Conservation (phyloP, 2,797 vertebrate species). For the Prunella strophiata region DNA sequence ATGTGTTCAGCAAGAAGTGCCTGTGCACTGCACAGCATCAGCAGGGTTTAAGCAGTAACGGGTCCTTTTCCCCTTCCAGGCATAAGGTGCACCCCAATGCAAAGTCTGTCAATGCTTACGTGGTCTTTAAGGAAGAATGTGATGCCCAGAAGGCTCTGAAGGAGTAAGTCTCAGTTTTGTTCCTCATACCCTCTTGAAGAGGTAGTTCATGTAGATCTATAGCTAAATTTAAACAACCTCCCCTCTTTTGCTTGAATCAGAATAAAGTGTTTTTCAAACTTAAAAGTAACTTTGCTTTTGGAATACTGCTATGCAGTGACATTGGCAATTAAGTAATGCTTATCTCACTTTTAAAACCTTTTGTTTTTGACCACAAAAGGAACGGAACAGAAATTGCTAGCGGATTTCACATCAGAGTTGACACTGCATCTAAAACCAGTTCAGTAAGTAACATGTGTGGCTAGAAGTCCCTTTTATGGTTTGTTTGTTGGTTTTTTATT, state of each 20-base stretch:
- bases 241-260: not conserved
- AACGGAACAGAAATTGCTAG: slow-evolving; percentile 89
- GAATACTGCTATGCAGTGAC: not conserved
- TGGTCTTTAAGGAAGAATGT: slow-evolving; percentile 87
- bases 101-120: slow-evolving; percentile 90
- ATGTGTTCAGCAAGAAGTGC: not conserved
- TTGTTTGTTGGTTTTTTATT: not conserved
- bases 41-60: not conserved
- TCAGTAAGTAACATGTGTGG: slow-evolving; percentile 73
- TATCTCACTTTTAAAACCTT: not conserved
- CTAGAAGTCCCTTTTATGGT: not conserved
- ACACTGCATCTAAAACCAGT: slow-evolving; percentile 77
- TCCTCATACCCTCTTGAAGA: not conserved
- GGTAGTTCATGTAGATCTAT: not conserved
- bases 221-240: not conserved
- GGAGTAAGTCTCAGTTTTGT: slow-evolving; percentile 75
- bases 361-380: slow-evolving; percentile 71
- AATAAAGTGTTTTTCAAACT: not conserved
- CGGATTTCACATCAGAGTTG: slow-evolving; percentile 89
- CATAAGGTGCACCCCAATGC: slow-evolving; percentile 86
- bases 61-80: slow-evolving; percentile 64
- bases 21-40: not conserved
- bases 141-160: slow-evolving; percentile 80
- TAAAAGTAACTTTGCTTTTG: not conserved
- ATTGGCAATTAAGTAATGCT: not conserved